Percentiles rank a stretch among this genome's conserved stretches.
These are phyloP conservation scores for Epistrophe grossulariae DNA, from an alignment of 2,888 invertebrate genomes.

Conservation along the genomic window DNA sequence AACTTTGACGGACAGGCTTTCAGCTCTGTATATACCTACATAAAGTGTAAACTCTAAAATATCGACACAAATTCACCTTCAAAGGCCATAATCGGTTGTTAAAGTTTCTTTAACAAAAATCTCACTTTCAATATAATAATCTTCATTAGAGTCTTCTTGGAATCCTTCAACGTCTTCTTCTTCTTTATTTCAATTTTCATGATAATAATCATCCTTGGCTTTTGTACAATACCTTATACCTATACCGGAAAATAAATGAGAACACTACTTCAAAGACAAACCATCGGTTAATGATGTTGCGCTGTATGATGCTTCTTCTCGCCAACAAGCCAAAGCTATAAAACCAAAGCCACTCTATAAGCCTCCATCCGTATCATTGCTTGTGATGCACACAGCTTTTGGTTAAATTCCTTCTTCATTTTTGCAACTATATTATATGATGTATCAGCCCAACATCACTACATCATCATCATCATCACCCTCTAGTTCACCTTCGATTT, in stretches of 20 bases:
- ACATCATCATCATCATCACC: slow-evolving; percentile 37
- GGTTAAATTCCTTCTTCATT: slow-evolving; percentile 43
- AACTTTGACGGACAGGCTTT: too few species aligned
- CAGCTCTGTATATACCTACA: too few species aligned
- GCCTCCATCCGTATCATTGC: slow-evolving; percentile 31
- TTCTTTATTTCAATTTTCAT: not conserved
- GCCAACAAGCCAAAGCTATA: slow-evolving; percentile 44
- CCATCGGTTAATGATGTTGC: slow-evolving; percentile 68
- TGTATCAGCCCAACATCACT: slow-evolving; percentile 10
- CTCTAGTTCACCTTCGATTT: slow-evolving; percentile 70
- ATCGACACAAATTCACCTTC: too few species aligned
- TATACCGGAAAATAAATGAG: slow-evolving; percentile 63
- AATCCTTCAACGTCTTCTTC: slow-evolving; percentile 9
- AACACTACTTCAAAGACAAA: slow-evolving; percentile 72
- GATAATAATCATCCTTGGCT: slow-evolving; percentile 65
- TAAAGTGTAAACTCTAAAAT: too few species aligned
- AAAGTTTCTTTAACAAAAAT: slow-evolving; percentile 1
- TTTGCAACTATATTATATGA: slow-evolving; percentile 4
- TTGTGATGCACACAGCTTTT: slow-evolving; percentile 21
- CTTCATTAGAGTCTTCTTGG: slow-evolving; percentile 9
- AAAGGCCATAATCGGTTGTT: not conserved
- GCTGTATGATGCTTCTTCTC: slow-evolving; percentile 64
- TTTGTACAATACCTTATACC: slow-evolving; percentile 30
- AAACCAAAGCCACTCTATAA: slow-evolving; percentile 40
- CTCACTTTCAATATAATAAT: not conserved